Evolutionary conservation across 2,888 invertebrate genomes (phyloP).

Genomic region (Epinotia demarniana): DNA sequence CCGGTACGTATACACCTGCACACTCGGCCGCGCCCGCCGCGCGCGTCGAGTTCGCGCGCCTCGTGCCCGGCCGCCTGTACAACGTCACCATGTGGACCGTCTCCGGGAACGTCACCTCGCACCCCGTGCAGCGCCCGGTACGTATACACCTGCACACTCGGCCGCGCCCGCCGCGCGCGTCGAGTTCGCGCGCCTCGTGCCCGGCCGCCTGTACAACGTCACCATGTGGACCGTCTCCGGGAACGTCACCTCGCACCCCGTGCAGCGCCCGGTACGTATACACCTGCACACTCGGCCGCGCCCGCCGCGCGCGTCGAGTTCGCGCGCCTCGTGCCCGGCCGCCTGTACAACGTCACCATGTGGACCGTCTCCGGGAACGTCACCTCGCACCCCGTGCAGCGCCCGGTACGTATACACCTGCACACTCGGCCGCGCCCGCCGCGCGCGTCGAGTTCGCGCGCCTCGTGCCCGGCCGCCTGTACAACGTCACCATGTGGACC

Average conservation of each 20-base stretch:
- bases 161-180: constrained; percentile 88
- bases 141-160: not conserved
- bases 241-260: constrained; percentile 92
- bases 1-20: not conserved
- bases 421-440: constrained; percentile 89
- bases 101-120: constrained; percentile 91
- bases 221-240: constrained; percentile 96
- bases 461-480: constrained; percentile 93
- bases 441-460: constrained; percentile 89
- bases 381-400: constrained; percentile 90
- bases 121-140: constrained; percentile 85
- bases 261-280: constrained; percentile 60
- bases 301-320: constrained; percentile 90
- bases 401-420: not conserved
- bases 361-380: constrained; percentile 96
- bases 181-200: constrained; percentile 91
- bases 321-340: constrained; percentile 91
- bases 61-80: constrained; percentile 95
- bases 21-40: constrained; percentile 88
- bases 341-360: constrained; percentile 95
- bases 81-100: constrained; percentile 98
- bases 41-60: constrained; percentile 89
- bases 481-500: constrained; percentile 97
- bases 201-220: constrained; percentile 95
- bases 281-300: constrained; percentile 82